Evolutionary conservation across 92 coral and sea anemone species (phyloP).

Genomic region (Porites divaricata): DNA sequence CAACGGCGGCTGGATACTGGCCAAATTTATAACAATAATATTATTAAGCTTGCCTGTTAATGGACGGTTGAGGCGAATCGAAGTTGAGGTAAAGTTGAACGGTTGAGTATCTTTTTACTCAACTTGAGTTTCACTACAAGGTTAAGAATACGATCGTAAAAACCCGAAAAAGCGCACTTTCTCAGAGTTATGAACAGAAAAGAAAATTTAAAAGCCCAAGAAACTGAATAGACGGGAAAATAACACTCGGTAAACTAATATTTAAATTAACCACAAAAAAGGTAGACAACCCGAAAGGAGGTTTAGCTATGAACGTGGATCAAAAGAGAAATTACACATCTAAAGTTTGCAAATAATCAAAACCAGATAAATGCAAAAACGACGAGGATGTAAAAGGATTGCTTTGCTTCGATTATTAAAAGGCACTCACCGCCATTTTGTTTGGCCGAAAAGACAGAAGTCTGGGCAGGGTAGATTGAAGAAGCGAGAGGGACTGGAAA

Average conservation of each 20-base stretch:
- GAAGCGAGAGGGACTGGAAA: constrained; percentile 23
- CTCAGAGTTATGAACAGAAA: not conserved
- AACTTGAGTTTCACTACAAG: not conserved
- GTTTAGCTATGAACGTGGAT: not conserved
- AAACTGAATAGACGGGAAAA: not conserved
- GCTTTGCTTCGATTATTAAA: no score
- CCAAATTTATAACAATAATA: no score
- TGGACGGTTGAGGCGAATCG: no score
- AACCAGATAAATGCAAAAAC: not conserved
- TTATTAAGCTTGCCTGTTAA: no score
- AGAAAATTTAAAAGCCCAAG: not conserved
- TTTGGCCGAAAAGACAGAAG: constrained; percentile 58
- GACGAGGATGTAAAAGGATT: constrained; percentile 41
- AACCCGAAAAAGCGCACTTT: not conserved
- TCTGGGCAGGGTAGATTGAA: constrained; percentile 53
- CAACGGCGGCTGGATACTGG: no score
- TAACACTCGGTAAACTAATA: not conserved
- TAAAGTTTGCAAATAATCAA: not conserved
- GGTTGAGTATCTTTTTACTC: not conserved
- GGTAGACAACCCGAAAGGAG: not conserved
- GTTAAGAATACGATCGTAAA: not conserved
- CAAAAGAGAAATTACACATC: not conserved
- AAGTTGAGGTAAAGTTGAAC: not conserved
- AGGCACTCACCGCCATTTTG: constrained; percentile 91
- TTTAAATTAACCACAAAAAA: not conserved